Conservation (phyloP, 2,888 invertebrate species). For the Nymphalis c-album region DNA sequence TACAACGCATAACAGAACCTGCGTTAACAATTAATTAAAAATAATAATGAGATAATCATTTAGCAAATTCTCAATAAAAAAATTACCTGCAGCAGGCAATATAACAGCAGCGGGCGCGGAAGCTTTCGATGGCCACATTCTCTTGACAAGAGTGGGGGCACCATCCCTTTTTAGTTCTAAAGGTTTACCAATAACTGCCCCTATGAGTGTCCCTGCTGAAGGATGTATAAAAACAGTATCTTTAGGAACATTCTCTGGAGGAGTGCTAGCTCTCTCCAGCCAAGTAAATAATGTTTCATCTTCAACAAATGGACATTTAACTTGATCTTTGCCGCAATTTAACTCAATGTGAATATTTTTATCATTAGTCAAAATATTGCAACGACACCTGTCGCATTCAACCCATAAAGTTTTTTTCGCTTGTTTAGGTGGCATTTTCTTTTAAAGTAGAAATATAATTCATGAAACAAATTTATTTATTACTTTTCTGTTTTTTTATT, state of each 20-base stretch:
- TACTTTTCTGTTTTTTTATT: too few relatives aligned
- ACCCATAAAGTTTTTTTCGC: conserved; percentile 82
- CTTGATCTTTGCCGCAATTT: conserved; percentile 76
- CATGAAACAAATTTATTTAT: neutral
- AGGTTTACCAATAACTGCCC: conserved; percentile 69
- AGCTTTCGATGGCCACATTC: conserved; percentile 75
- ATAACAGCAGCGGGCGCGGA: conserved; percentile 72
- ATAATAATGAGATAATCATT: neutral
- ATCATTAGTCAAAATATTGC: conserved; percentile 81
- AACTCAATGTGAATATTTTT: conserved; percentile 75
- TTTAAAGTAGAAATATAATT: conserved; percentile 29
- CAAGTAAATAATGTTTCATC: conserved; percentile 60
- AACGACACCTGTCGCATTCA: conserved; percentile 83
- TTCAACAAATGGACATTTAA: conserved; percentile 71
- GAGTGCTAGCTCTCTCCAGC: conserved; percentile 62
- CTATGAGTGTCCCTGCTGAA: conserved; percentile 63
- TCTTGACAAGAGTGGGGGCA: conserved; percentile 63
- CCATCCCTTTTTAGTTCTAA: conserved; percentile 62
- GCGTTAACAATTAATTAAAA: too few relatives aligned
- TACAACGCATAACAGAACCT: too few relatives aligned
- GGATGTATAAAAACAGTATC: conserved; percentile 71
- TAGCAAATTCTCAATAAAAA: neutral
- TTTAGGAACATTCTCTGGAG: conserved; percentile 64
- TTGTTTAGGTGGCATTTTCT: conserved; percentile 67
- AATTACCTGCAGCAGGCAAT: conserved; percentile 66